phyloP scores from a whole-genome alignment of 2,797 vertebrate species.

The Morelia viridis region DNA sequence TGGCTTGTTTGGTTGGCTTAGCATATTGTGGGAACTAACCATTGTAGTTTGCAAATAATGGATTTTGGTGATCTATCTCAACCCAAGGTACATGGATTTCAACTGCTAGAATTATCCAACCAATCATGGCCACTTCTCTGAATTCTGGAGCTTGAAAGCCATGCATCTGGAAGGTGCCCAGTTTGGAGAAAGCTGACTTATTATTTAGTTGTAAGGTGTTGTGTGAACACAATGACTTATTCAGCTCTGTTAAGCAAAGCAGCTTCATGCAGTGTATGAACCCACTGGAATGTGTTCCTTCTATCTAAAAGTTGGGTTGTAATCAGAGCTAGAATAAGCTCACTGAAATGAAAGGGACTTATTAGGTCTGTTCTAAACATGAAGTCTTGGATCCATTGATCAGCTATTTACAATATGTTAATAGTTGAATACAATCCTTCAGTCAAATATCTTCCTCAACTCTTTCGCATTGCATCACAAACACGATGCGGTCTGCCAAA shows the following conservation, averaged over 20 bases:
- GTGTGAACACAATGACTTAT: neutral
- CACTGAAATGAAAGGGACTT: neutral
- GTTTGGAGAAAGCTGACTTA: neutral
- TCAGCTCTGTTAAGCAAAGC: neutral
- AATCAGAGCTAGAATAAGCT: neutral
- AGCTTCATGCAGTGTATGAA: neutral
- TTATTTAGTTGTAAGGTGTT: neutral
- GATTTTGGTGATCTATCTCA: neutral
- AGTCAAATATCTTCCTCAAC: neutral
- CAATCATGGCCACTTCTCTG: neutral
- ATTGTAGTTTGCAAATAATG: neutral
- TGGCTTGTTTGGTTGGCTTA: neutral
- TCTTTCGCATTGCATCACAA: neutral
- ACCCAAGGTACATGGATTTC: neutral
- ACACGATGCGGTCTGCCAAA: accelerated
- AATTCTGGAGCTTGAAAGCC: neutral
- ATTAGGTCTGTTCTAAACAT: neutral
- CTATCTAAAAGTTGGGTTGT: neutral
- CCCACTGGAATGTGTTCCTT: neutral
- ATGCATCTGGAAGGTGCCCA: neutral
- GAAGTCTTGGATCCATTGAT: neutral
- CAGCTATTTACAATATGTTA: neutral
- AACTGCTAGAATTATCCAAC: neutral
- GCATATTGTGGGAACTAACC: neutral
- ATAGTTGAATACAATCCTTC: accelerated